phyloP scores from a whole-genome alignment of 2,797 vertebrate species.

The Neostethus bicornis region DNA sequence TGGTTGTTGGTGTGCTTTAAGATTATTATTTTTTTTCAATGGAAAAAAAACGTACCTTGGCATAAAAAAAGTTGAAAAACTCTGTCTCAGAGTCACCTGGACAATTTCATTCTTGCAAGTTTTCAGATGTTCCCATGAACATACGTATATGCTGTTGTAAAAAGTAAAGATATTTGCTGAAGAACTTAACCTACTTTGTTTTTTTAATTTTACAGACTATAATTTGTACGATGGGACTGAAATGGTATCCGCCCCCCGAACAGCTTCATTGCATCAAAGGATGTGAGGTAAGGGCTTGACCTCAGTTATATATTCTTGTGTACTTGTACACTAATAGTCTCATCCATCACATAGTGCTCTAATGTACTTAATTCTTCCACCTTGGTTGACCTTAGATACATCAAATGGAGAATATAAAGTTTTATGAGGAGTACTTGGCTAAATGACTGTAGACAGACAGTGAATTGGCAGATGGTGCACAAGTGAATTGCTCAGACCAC shows the following conservation, averaged over 20 bases:
- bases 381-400: conserved; percentile 11
- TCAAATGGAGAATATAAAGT: conserved; percentile 9
- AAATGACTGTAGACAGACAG: conserved; percentile 16
- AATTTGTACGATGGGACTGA: conserved; percentile 92
- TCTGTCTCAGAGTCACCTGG: conserved; percentile 8
- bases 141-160: conserved; percentile 2
- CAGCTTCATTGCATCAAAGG: conserved; percentile 95
- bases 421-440: conserved; percentile 33
- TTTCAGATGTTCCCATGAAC: conserved; percentile 1
- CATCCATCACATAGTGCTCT: conserved; percentile 16
- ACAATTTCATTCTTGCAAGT: conserved; percentile 16
- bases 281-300: conserved; percentile 88
- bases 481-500: conserved; percentile 16
- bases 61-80: too few relatives aligned
- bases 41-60: too few relatives aligned
- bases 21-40: too few relatives aligned
- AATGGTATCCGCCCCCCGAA: conserved; percentile 95
- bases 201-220: conserved; percentile 82
- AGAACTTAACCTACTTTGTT: conserved; percentile 9
- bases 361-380: conserved; percentile 16
- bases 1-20: too few relatives aligned
- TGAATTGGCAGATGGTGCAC: conserved; percentile 16
- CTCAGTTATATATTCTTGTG: conserved; percentile 9
- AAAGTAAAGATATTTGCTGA: conserved; percentile 14
- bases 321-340: conserved; percentile 15